Evolutionary conservation across 2,888 invertebrate genomes (phyloP).

Genomic region (Nemurella pictetii): DNA sequence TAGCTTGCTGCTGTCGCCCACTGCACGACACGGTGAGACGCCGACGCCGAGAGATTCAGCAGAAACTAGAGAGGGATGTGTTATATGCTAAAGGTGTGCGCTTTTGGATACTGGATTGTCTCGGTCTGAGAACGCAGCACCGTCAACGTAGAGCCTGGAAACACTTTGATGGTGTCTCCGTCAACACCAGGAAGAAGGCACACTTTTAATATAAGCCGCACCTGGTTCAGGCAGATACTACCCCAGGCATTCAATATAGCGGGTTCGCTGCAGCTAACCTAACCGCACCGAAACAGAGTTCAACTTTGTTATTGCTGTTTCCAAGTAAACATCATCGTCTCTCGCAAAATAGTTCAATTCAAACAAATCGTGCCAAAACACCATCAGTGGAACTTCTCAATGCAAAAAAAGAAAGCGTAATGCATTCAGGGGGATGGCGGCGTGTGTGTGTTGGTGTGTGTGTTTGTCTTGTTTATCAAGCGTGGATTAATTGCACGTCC

Average conservation of each 20-base stretch:
- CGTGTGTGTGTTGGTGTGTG: background rate
- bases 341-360: constrained; percentile 13
- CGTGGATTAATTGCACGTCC: background rate
- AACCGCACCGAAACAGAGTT: background rate
- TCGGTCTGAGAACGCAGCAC: no score
- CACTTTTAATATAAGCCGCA: constrained; percentile 24
- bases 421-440: background rate
- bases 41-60: background rate
- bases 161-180: constrained; percentile 14
- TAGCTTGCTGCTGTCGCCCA: background rate
- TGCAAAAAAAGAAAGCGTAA: background rate
- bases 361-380: constrained; percentile 8
- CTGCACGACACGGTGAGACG: no score
- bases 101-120: background rate
- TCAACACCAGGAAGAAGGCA: constrained; percentile 27
- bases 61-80: background rate
- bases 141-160: background rate
- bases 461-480: background rate
- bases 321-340: constrained; percentile 12
- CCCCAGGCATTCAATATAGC: constrained; percentile 22
- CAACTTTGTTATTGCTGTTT: constrained; percentile 26
- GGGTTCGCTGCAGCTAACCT: background rate
- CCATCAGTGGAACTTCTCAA: background rate
- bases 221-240: constrained; percentile 18
- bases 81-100: background rate